Percentiles rank a stretch among this genome's conserved stretches.
phyloP scores from a whole-genome alignment of 2,888 invertebrate genomes.

The Pediacus dermestoides region DNA sequence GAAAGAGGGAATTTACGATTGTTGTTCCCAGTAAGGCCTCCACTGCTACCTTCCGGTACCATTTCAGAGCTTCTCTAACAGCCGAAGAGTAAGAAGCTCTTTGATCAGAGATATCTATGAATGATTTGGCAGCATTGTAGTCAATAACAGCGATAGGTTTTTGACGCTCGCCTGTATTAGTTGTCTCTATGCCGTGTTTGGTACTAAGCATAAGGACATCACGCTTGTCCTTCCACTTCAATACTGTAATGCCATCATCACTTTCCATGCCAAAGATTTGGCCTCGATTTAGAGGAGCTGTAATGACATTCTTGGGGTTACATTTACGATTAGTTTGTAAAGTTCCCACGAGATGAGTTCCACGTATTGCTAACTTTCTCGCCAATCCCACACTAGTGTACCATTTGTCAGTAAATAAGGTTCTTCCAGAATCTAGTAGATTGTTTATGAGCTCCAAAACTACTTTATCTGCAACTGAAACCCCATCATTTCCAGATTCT shows the following conservation, averaged over 20 bases:
- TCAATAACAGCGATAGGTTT: conserved; percentile 18
- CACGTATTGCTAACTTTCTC: conserved; percentile 7
- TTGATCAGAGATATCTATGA: conserved; percentile 32
- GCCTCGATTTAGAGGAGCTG: too few species aligned
- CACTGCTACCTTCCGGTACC: conserved; percentile 31
- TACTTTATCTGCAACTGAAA: conserved; percentile 10
- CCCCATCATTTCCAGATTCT: conserved; percentile 1
- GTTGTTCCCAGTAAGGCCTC: conserved; percentile 24
- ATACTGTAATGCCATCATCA: conserved; percentile 24
- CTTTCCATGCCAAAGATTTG: conserved; percentile 12
- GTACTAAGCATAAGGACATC: conserved; percentile 36
- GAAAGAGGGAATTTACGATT: conserved; percentile 19
- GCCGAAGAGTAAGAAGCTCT: conserved; percentile 27
- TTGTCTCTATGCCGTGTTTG: conserved; percentile 28
- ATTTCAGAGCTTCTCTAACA: conserved; percentile 27
- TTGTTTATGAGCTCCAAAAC: conserved; percentile 13
- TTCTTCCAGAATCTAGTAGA: conserved; percentile 10
- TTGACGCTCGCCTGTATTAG: conserved; percentile 14
- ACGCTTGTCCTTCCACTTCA: conserved; percentile 37
- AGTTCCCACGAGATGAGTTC: conserved; percentile 9
- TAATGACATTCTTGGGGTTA: too few species aligned
- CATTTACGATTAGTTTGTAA: neutral
- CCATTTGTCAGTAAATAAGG: conserved; percentile 13
- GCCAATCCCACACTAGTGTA: conserved; percentile 12
- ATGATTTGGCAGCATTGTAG: conserved; percentile 33